phyloP scores from a whole-genome alignment of 2,113 vertebrate genomes.

The Stegostoma tigrinum region DNA sequence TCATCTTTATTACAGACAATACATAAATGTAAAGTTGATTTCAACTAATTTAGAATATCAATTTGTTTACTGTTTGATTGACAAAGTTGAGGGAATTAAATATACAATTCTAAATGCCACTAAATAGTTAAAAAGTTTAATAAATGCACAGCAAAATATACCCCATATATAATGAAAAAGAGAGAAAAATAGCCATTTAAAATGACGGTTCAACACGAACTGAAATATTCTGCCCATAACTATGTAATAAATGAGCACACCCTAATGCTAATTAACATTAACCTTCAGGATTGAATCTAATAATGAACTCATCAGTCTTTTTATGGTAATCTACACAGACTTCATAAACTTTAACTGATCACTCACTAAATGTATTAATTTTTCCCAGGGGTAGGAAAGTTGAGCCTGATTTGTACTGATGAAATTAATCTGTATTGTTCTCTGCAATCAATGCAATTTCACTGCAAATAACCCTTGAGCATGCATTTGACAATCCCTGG shows the following conservation, averaged over 20 bases:
- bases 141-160: background rate
- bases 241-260: background rate
- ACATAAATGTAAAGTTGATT: background rate
- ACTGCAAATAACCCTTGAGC: constrained; percentile 2
- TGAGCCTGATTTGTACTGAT: background rate
- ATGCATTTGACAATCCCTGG: background rate
- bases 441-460: background rate
- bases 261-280: constrained; percentile 2
- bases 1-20: background rate
- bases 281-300: background rate
- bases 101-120: background rate
- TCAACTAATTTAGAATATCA: background rate
- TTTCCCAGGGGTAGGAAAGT: background rate
- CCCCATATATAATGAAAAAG: background rate
- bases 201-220: background rate
- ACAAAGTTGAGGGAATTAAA: background rate
- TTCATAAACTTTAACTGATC: background rate
- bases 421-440: background rate
- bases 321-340: background rate
- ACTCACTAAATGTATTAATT: background rate
- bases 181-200: background rate
- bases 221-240: background rate
- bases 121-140: background rate
- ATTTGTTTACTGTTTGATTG: background rate
- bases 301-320: background rate